Evolutionary conservation across 2,113 vertebrate genomes (phyloP).

Genomic region (Pachyramphus minor): DNA sequence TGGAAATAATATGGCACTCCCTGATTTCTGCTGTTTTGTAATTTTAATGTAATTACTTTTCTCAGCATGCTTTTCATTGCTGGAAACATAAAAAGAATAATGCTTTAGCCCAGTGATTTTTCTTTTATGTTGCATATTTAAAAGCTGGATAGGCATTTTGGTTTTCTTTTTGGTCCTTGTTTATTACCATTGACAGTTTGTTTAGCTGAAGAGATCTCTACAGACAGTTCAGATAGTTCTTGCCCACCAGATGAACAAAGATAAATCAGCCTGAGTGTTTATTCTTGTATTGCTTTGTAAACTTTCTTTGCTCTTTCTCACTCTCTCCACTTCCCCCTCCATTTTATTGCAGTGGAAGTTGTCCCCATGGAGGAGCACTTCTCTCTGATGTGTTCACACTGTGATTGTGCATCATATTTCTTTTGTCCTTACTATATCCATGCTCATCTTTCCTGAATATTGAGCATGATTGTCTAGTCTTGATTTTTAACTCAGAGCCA

Average conservation of each 20-base stretch:
- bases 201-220: neutral
- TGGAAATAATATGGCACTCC: neutral
- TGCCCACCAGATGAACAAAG: neutral
- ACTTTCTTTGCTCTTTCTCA: neutral
- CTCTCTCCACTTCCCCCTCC: neutral
- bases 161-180: conserved; percentile 5
- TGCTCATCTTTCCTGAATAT: neutral
- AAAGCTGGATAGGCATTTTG: neutral
- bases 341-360: neutral
- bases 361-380: neutral
- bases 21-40: neutral
- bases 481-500: neutral
- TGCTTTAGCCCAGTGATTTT: conserved; percentile 11
- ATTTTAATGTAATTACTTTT: conserved; percentile 51
- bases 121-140: conserved; percentile 13
- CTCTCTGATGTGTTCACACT: neutral
- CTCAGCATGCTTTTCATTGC: conserved; percentile 42
- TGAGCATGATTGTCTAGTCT: neutral
- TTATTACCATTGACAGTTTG: neutral
- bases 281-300: neutral
- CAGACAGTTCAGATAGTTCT: neutral
- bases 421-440: neutral
- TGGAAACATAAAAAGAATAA: conserved; percentile 11
- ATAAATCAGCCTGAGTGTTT: neutral
- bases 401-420: neutral